Evolutionary conservation across 2,113 vertebrate genomes (phyloP), one percentile per base, ranked within the genome.

Genomic region (Empidonax traillii): DNA sequence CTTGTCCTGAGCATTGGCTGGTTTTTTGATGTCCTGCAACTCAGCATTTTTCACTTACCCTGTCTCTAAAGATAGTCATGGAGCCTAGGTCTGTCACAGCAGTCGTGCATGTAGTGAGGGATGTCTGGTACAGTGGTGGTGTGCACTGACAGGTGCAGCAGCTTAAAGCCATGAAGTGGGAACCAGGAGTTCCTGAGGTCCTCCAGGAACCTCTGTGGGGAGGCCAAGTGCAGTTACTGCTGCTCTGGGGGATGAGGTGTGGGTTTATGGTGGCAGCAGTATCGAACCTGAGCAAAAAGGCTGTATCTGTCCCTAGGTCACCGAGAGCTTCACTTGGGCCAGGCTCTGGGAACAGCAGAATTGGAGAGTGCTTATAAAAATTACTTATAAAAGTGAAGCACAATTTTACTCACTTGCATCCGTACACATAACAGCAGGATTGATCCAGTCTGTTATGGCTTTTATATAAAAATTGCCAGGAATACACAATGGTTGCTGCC

Each of bases 1-100:
- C 52, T 59, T 44, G n/a, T 43, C 58, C 25, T 22, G 23, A 41
- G 41, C 33, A 7, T n/a, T 35, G 19, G 21, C 37, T 52, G 12
- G 14, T 55, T 0, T 0, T 0, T 8, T 44, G 43, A 27, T 68
- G 58, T 53, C 63, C 75, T 51, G 17, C 51, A n/a, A 4, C 25
- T 56, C 43, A 2, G 5, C 7, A 12, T 31, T 52, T 35, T 31
- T 44, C 24, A 13, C 52, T 52, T 21, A 0, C 4, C 43, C 28
- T 10, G 79, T 16, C 6, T 43, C 22, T 52, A 23, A 21, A 14
- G n/a, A 4, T 3, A 23, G 37, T 18, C 24, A 4, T 8, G 1
- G 43, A 46, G 24, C 65, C 47, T 12, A 2, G 56, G 6, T 39
- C 7, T 1, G 39, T 24, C 1, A 1, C 21, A 15, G 19, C 21